These are phyloP conservation scores for Rynchops niger DNA, from an alignment of 2,113 vertebrate genomes.

Conservation along the genomic window DNA sequence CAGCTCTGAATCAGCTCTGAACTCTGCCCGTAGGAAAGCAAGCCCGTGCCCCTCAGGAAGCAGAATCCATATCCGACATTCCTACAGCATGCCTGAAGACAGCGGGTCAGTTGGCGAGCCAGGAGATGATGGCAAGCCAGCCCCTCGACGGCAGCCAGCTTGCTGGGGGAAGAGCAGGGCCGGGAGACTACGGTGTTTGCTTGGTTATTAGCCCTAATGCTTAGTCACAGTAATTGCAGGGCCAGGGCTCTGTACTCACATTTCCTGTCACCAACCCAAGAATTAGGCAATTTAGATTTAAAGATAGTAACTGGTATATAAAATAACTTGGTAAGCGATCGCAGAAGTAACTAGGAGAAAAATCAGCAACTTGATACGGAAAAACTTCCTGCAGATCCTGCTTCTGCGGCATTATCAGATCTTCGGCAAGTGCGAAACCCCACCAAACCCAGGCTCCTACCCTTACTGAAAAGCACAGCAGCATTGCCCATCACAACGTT, in stretches of 20 bases:
- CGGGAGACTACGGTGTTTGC: accelerated
- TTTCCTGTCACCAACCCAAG: slow-evolving; percentile 45
- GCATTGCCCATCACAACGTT: neutral
- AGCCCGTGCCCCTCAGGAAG: neutral
- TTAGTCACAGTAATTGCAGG: slow-evolving; percentile 41
- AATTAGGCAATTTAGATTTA: slow-evolving; percentile 47
- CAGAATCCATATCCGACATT: neutral
- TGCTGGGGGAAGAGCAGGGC: neutral
- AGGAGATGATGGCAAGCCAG: neutral
- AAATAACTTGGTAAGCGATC: neutral
- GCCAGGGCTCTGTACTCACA: slow-evolving; percentile 15
- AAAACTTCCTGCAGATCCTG: neutral
- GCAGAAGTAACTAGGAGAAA: neutral
- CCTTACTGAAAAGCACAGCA: neutral
- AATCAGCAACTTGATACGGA: neutral
- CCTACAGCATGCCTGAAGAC: neutral
- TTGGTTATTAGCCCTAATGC: neutral
- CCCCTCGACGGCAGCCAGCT: neutral
- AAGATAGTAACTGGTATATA: slow-evolving; percentile 28
- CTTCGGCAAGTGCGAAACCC: neutral
- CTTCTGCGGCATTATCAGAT: neutral
- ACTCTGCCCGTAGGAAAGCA: neutral
- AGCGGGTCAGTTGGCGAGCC: accelerated
- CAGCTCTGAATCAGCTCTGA: neutral
- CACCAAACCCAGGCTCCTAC: neutral